Conservation (phyloP, 2,113 vertebrate species). For the Oncorhynchus nerka region DNA sequence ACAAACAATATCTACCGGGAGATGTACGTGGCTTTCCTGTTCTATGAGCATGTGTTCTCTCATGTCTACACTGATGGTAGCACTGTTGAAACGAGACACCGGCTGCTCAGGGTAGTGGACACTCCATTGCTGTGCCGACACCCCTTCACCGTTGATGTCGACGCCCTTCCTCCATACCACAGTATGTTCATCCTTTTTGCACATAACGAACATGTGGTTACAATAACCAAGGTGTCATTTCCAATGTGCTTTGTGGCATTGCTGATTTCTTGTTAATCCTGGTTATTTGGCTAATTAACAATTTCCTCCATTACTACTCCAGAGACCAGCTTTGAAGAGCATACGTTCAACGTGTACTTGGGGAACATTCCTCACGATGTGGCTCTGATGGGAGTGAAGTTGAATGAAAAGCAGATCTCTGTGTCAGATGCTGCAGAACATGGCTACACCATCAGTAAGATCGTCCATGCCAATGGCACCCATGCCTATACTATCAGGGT, state of each 20-base stretch:
- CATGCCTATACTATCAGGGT: slow-evolving; percentile 34
- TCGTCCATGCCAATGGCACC: slow-evolving; percentile 39
- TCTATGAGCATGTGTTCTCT: slow-evolving; percentile 57
- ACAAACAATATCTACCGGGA: slow-evolving; percentile 54
- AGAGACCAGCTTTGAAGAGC: slow-evolving; percentile 37
- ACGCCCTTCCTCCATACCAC: background rate
- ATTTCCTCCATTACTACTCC: background rate
- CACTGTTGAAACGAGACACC: slow-evolving; percentile 39
- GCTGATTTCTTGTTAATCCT: background rate
- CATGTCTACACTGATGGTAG: slow-evolving; percentile 39
- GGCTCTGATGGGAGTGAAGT: slow-evolving; percentile 30
- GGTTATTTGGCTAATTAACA: background rate
- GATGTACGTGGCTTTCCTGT: slow-evolving; percentile 38
- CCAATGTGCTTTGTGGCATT: background rate
- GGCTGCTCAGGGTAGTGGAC: slow-evolving; percentile 32
- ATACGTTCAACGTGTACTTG: slow-evolving; percentile 52
- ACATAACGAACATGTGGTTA: background rate
- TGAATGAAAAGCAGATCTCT: slow-evolving; percentile 43
- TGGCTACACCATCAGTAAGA: slow-evolving; percentile 14
- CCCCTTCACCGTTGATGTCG: slow-evolving; percentile 34
- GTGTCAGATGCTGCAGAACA: background rate
- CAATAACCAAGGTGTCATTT: background rate
- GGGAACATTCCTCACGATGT: slow-evolving; percentile 59
- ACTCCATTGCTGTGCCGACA: slow-evolving; percentile 40
- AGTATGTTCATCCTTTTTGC: slow-evolving; percentile 24